Evolutionary conservation across 2,888 invertebrate species (phyloP).

Genomic region (Labia minor): DNA sequence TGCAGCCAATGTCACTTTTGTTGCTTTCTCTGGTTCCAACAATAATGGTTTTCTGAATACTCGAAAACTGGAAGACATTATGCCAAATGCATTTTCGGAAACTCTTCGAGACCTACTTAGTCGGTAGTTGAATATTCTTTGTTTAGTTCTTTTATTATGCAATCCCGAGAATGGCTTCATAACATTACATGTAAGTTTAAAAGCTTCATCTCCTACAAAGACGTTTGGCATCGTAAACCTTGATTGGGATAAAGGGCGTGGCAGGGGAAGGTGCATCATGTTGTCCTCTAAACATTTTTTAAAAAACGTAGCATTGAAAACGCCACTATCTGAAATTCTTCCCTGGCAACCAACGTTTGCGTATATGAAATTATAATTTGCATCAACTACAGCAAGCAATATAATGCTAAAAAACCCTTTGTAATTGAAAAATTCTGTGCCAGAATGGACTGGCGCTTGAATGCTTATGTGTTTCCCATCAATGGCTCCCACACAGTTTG

Average conservation of each 20-base stretch:
- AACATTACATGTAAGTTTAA: not conserved
- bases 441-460: slow-evolving; percentile 23
- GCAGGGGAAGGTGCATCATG: slow-evolving; percentile 18
- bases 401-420: slow-evolving; percentile 28
- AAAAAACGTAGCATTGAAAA: too few relatives aligned
- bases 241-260: slow-evolving; percentile 16
- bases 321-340: slow-evolving; percentile 20
- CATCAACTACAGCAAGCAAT: slow-evolving; percentile 27
- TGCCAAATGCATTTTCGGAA: slow-evolving; percentile 16
- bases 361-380: slow-evolving; percentile 26
- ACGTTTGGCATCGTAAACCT: not conserved
- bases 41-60: too few relatives aligned
- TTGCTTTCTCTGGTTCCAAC: too few relatives aligned
- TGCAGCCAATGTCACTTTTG: too few relatives aligned
- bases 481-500: not conserved
- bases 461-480: slow-evolving; percentile 20
- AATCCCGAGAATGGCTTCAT: slow-evolving; percentile 17
- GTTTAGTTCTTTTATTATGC: too few relatives aligned
- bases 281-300: slow-evolving; percentile 15
- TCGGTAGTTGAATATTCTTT: slow-evolving; percentile 17
- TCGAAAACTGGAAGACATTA: not conserved
- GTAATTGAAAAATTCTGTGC: slow-evolving; percentile 27
- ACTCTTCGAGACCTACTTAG: slow-evolving; percentile 3
- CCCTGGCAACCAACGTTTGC: slow-evolving; percentile 25
- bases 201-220: slow-evolving; percentile 19